Evolutionary conservation across 2,888 invertebrate genomes (phyloP), one percentile per base, ranked within the genome.

Genomic region (Xanthia icteritia): DNA sequence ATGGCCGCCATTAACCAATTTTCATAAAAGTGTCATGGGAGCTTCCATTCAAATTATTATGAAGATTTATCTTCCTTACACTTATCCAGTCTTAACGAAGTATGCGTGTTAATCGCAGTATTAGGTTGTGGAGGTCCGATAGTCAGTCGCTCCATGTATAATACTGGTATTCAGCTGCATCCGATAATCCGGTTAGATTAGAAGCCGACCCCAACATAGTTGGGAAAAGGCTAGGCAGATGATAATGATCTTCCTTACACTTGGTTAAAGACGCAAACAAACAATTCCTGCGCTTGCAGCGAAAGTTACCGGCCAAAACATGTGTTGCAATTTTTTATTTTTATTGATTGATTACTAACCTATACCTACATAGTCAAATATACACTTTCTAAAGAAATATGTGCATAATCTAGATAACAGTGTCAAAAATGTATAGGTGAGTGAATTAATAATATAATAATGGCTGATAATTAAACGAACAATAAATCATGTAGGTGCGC

Each of bases 401-500:
- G 78, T 73, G 73, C 73, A 82, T 75, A 74, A 85, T 84, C 79
- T 77, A 83, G 88, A 90, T 90, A 88, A 86, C 64, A 84, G 71
- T 83, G 83, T 86, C 89, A 77, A 85, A 83, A 82, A 88, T 81
- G 66, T 79, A 56, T 83, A 82, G 82, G 82, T 67, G 77, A 71
- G 82, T 82, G 82, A 77, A 69, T 87, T 76, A 85, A 86, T 87
- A 79, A 73, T 81, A 78, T 81, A 87, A 83, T 82, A 80, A 82
- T 78, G 63, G 56, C 76, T 68, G 86, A 86, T 87, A 85, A 76
- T 67, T 79, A 63, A 82, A 87, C 56, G 45, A 54, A 42, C 61
- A 78, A 79, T 86, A 84, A 85, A 86, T 86, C 88, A 86, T 86
- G 87, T 83, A 85, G 77, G 77, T 80, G 65, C 69, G 72, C 83